These are phyloP conservation scores for Leptinotarsa tumamoca DNA, from an alignment of 2,888 invertebrate genomes.

Conservation along the genomic window DNA sequence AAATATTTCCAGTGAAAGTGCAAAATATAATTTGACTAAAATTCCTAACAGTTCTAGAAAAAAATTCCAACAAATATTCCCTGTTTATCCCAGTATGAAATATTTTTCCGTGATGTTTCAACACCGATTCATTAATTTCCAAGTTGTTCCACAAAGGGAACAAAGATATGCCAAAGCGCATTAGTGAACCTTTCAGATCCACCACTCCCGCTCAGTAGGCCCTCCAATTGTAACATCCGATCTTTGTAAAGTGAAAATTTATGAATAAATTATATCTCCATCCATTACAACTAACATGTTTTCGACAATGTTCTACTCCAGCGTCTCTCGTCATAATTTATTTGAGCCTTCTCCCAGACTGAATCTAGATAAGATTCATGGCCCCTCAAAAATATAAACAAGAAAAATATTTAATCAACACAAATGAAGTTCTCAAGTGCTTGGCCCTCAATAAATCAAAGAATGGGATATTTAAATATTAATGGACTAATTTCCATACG, in stretches of 20 bases:
- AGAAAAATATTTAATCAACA: conserved; percentile 55
- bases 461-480: conserved; percentile 54
- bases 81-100: too few relatives aligned
- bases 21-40: too few relatives aligned
- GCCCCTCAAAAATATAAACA: conserved; percentile 42
- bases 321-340: conserved; percentile 26
- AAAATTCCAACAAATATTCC: too few relatives aligned
- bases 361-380: conserved; percentile 36
- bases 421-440: conserved; percentile 54
- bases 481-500: conserved; percentile 61
- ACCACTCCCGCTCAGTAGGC: background rate
- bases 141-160: too few relatives aligned
- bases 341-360: conserved; percentile 24
- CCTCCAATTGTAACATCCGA: background rate
- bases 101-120: too few relatives aligned
- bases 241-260: conserved; percentile 3
- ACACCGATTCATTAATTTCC: too few relatives aligned
- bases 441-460: conserved; percentile 55
- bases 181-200: background rate
- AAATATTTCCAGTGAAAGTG: too few relatives aligned
- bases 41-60: too few relatives aligned
- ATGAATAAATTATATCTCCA: conserved; percentile 18
- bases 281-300: conserved; percentile 15
- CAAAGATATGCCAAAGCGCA: background rate
- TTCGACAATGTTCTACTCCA: conserved; percentile 11